Conservation (phyloP, 2,797 vertebrate genomes). For the Acipenser oxyrinchus region DNA sequence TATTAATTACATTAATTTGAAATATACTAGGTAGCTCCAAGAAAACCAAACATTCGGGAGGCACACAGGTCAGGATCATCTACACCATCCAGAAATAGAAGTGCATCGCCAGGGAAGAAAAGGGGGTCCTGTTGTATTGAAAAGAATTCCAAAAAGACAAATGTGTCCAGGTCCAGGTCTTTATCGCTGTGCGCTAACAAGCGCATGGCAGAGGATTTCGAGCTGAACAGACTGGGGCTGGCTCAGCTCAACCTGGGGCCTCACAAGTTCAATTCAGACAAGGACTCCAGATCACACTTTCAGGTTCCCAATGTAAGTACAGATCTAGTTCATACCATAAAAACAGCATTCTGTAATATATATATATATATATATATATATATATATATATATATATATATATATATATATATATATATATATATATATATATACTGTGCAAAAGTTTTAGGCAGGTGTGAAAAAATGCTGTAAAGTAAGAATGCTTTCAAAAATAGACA, state of each 20-base stretch:
- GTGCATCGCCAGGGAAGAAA: constrained; percentile 23
- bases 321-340: background rate
- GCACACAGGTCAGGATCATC: constrained; percentile 22
- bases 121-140: constrained; percentile 9
- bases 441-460: no score
- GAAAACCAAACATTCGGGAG: constrained; percentile 28
- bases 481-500: no score
- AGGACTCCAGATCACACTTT: constrained; percentile 33
- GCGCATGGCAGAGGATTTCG: constrained; percentile 20
- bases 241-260: constrained; percentile 26
- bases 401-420: no score
- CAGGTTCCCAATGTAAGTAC: constrained; percentile 43
- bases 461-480: no score
- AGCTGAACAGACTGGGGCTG: constrained; percentile 25
- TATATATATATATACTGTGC: no score
- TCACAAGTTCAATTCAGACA: constrained; percentile 20
- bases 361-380: background rate
- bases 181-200: constrained; percentile 35
- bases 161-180: constrained; percentile 24
- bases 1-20: background rate
- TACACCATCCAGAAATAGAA: constrained; percentile 28
- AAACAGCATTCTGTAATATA: no score
- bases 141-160: constrained; percentile 12
- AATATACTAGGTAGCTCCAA: constrained; percentile 38
- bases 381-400: background rate